A percentile compares a stretch with the other conserved stretches of the same genome.
Conservation (phyloP, 2,888 invertebrate genomes). For the Himalopsyche tibetana region DNA sequence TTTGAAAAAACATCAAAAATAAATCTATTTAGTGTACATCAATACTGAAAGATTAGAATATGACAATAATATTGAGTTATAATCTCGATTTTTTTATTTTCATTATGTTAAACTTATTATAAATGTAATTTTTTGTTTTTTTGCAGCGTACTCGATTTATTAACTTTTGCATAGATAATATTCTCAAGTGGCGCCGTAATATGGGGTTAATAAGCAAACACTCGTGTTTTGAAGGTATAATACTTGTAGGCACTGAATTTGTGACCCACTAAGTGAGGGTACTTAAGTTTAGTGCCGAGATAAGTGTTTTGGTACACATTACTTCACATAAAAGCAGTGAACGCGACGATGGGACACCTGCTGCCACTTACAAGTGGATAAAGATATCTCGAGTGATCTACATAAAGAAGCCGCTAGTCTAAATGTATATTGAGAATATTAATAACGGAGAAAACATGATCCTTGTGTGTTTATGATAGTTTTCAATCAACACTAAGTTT, state of each 20-base stretch:
- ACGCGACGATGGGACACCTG: slow-evolving; percentile 50
- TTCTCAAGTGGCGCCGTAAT: background rate
- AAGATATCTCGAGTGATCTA: slow-evolving; percentile 46
- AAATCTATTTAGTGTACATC: too few species aligned
- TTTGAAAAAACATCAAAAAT: too few species aligned
- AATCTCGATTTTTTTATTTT: too few species aligned
- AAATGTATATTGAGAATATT: background rate
- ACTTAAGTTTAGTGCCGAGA: slow-evolving; percentile 20
- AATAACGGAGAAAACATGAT: slow-evolving; percentile 17
- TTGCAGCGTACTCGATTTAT: too few species aligned
- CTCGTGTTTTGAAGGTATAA: background rate
- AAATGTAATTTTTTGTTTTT: too few species aligned
- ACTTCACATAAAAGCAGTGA: slow-evolving; percentile 56
- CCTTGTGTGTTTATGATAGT: background rate
- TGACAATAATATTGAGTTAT: too few species aligned
- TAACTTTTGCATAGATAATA: background rate
- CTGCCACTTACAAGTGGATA: slow-evolving; percentile 23
- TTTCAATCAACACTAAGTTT: background rate
- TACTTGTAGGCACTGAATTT: background rate
- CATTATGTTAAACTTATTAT: too few species aligned
- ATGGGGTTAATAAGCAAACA: background rate
- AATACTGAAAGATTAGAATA: too few species aligned
- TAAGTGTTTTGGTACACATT: slow-evolving; percentile 47
- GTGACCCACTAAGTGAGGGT: slow-evolving; percentile 47
- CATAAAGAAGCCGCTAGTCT: slow-evolving; percentile 6